A percentile compares a stretch with the other conserved stretches of the same genome.
Evolutionary conservation across 2,888 invertebrate genomes (phyloP).

Genomic region (Odontocolon sp.): DNA sequence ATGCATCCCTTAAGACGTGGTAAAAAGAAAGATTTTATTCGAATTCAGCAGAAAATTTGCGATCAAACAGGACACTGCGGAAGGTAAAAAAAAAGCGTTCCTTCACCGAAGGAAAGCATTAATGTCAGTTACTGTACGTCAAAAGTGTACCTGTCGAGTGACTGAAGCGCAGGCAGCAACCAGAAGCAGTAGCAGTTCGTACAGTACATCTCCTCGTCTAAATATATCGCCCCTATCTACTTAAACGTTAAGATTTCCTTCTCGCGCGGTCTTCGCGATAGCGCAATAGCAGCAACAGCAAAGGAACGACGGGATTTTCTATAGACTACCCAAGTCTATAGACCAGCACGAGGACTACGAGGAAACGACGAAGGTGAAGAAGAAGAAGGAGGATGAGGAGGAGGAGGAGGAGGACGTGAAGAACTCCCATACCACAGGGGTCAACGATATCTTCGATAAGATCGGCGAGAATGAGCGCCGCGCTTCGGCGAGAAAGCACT

Average conservation of each 20-base stretch:
- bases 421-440: conserved; percentile 56
- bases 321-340: conserved; percentile 45
- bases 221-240: conserved; percentile 39
- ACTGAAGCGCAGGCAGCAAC: not conserved
- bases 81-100: no score
- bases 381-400: conserved; percentile 51
- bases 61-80: no score
- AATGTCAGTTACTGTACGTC: no score
- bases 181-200: conserved; percentile 16
- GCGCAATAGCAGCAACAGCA: not conserved
- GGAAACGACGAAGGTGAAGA: conserved; percentile 50
- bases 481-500: conserved; percentile 51
- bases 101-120: no score
- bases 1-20: no score
- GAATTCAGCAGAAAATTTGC: no score
- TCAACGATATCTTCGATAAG: conserved; percentile 61
- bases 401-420: conserved; percentile 51
- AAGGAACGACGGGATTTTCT: conserved; percentile 47
- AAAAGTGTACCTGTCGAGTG: not conserved
- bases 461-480: conserved; percentile 60
- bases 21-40: no score
- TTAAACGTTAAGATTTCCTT: conserved; percentile 48
- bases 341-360: conserved; percentile 35
- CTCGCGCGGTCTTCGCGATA: not conserved
- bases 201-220: conserved; percentile 12